These are phyloP conservation scores for Wiebesia pumilae DNA, from an alignment of 1,140 invertebrate genomes.

Conservation along the genomic window DNA sequence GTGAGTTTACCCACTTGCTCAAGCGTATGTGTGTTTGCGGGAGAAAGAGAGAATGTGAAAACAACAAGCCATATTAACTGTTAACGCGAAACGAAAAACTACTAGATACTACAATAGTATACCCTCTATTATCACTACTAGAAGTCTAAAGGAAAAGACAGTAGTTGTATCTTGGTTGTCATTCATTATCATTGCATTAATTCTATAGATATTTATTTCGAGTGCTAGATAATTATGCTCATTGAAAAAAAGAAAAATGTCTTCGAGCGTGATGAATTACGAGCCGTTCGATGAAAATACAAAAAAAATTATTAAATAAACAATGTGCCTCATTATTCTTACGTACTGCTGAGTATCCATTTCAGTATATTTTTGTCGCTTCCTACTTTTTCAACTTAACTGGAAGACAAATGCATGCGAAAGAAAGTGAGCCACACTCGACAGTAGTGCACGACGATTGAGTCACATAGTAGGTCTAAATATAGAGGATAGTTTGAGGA, in stretches of 20 bases:
- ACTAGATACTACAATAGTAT: constrained; percentile 68
- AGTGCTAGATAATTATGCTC: constrained; percentile 55
- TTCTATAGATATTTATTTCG: constrained; percentile 68
- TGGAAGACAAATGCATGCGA: background rate
- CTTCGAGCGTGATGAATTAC: constrained; percentile 53
- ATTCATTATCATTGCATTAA: constrained; percentile 66
- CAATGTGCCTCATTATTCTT: constrained; percentile 30
- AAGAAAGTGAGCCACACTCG: background rate
- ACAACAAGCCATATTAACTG: constrained; percentile 71
- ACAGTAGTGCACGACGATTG: background rate
- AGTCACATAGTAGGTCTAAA: background rate
- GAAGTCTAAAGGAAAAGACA: constrained; percentile 55
- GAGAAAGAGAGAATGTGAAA: constrained; percentile 27
- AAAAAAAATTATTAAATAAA: constrained; percentile 23
- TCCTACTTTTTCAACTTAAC: background rate
- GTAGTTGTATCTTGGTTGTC: constrained; percentile 68
- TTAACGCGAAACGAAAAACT: constrained; percentile 57
- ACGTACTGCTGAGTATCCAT: background rate
- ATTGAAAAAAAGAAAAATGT: constrained; percentile 55
- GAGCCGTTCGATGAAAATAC: constrained; percentile 10
- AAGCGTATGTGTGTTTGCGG: background rate
- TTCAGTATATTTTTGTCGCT: background rate
- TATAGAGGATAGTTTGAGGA: background rate
- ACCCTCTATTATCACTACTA: constrained; percentile 69
- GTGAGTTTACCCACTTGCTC: too few relatives aligned